Conservation (phyloP, 2,113 vertebrate species). For the Oreochromis aureus region DNA sequence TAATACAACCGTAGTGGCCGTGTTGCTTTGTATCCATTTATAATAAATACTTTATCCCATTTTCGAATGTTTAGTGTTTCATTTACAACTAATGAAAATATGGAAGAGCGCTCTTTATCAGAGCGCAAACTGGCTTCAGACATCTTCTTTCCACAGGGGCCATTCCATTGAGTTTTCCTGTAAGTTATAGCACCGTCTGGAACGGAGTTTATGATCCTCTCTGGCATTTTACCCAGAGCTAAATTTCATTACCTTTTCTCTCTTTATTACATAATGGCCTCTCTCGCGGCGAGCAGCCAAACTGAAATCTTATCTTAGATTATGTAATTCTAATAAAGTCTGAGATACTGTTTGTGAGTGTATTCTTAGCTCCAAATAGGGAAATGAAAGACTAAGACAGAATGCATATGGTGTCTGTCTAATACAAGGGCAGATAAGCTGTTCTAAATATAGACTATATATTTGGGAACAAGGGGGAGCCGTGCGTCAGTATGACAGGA, state of each 20-base stretch:
- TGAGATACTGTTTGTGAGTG: background rate
- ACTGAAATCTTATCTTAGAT: conserved; percentile 49
- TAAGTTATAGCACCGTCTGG: conserved; percentile 31
- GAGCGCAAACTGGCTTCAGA: background rate
- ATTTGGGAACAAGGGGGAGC: background rate
- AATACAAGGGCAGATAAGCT: background rate
- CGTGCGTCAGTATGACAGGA: background rate
- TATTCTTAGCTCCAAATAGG: conserved; percentile 30
- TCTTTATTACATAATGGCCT: conserved; percentile 53
- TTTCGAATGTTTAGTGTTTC: background rate
- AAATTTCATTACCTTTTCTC: conserved; percentile 49
- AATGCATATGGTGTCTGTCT: conserved; percentile 11
- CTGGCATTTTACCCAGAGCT: conserved; percentile 37
- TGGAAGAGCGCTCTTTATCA: background rate
- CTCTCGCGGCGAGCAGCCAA: background rate
- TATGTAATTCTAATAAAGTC: conserved; percentile 49
- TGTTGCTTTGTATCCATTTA: background rate
- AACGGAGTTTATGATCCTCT: conserved; percentile 43
- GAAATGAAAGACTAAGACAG: conserved; percentile 13
- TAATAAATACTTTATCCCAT: background rate
- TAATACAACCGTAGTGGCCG: background rate
- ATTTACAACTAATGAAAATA: background rate
- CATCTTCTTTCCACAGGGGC: background rate
- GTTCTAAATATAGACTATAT: conserved; percentile 18
- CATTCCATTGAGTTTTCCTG: conserved; percentile 16